phyloP scores from a whole-genome alignment of 2,797 vertebrate species.

The Hippopotamyrus pictus region DNA sequence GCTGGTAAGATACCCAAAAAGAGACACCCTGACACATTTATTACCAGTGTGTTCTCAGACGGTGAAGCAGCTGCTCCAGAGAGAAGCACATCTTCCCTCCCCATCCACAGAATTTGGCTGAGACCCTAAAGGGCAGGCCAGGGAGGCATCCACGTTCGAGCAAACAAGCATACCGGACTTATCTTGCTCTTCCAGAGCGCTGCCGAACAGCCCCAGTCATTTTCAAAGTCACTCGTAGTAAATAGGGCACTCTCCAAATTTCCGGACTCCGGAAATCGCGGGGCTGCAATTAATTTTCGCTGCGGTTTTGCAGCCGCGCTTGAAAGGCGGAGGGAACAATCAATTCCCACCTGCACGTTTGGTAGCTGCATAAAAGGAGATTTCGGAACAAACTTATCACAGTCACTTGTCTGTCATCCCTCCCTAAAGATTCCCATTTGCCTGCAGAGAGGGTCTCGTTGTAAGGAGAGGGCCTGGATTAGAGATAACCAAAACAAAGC shows the following conservation, averaged over 20 bases:
- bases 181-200: constrained; percentile 11
- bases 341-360: constrained; percentile 3
- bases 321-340: neutral
- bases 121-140: neutral
- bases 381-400: constrained; percentile 19
- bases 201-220: neutral
- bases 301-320: neutral
- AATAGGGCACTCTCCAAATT: neutral
- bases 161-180: constrained; percentile 7
- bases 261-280: neutral
- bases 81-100: neutral
- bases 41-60: neutral
- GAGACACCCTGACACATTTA: neutral
- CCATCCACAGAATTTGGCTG: neutral
- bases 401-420: neutral
- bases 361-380: constrained; percentile 14
- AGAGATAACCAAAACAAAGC: neutral
- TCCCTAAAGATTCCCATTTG: constrained; percentile 11
- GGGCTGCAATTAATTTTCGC: constrained; percentile 18
- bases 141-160: neutral
- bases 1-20: neutral
- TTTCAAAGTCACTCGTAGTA: constrained; percentile 3
- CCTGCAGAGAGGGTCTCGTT: neutral
- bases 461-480: neutral
- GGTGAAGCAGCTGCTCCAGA: neutral